Evolutionary conservation across 35 echinoderm and acorn worm species (phyloP).

Genomic region (Acanthaster planci): DNA sequence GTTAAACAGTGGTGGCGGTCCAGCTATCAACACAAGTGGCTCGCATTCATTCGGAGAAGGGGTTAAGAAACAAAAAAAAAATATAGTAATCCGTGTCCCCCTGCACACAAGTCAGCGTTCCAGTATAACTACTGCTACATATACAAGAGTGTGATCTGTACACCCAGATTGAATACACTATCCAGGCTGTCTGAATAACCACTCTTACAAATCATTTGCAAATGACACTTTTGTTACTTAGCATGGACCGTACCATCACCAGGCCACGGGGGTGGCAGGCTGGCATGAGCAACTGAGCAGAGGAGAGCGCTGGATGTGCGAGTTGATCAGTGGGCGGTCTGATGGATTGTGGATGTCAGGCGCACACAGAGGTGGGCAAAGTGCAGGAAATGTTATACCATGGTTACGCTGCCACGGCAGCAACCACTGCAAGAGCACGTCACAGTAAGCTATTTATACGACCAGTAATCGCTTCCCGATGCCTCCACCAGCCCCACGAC

Average conservation of each 20-base stretch:
- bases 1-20: too few relatives aligned
- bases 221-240: conserved; percentile 50
- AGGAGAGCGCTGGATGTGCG: neutral
- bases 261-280: neutral
- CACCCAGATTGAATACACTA: conserved; percentile 22
- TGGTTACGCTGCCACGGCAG: neutral
- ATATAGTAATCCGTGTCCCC: too few relatives aligned
- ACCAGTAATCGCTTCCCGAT: too few relatives aligned
- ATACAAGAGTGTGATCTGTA: neutral
- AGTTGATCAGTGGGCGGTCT: too few relatives aligned
- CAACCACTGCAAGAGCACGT: neutral
- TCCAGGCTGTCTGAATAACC: conserved; percentile 24
- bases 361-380: too few relatives aligned
- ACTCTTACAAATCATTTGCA: conserved; percentile 53
- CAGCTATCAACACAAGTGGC: conserved; percentile 26
- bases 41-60: neutral
- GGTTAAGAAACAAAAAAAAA: too few relatives aligned
- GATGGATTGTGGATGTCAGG: too few relatives aligned
- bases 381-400: neutral
- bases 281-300: too few relatives aligned
- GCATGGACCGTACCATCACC: conserved; percentile 9
- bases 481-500: neutral
- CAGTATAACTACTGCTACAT: too few relatives aligned
- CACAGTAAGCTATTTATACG: neutral
- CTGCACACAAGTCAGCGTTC: too few relatives aligned